A percentile compares a stretch with the other conserved stretches of the same genome.
These are phyloP conservation scores for Cinara cedri DNA, from an alignment of 2,888 invertebrate species.

Conservation along the genomic window DNA sequence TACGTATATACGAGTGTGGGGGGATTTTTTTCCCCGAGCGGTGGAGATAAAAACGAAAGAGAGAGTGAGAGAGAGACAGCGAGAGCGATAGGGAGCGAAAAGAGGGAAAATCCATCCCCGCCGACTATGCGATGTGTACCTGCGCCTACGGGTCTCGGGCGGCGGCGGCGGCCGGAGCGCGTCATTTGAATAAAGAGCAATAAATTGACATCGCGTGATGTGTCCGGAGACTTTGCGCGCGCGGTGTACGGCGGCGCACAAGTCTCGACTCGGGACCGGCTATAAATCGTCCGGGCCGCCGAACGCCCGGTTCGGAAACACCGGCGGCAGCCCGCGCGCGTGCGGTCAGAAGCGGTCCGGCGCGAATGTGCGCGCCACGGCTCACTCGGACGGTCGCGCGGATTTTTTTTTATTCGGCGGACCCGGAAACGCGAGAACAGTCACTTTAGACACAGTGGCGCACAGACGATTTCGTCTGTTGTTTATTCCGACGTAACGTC, in stretches of 20 bases:
- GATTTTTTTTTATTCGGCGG: no score
- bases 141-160: no score
- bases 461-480: no score
- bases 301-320: constrained; percentile 17
- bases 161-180: neutral
- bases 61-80: neutral
- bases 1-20: no score
- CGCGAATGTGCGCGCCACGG: no score
- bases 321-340: neutral
- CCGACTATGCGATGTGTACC: no score
- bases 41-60: constrained; percentile 31
- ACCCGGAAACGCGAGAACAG: no score
- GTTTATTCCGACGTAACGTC: no score
- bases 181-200: constrained; percentile 57
- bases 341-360: no score
- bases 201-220: constrained; percentile 54
- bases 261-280: constrained; percentile 38
- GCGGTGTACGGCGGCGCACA: no score
- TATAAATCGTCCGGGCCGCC: constrained; percentile 42
- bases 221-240: constrained; percentile 15
- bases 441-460: no score
- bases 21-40: constrained; percentile 19
- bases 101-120: constrained; percentile 2
- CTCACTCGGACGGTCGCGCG: no score
- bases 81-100: neutral